A percentile compares a stretch with the other conserved stretches of the same genome.
phyloP scores from a whole-genome alignment of 2,797 vertebrate species.

The Knipowitschia caucasica region DNA sequence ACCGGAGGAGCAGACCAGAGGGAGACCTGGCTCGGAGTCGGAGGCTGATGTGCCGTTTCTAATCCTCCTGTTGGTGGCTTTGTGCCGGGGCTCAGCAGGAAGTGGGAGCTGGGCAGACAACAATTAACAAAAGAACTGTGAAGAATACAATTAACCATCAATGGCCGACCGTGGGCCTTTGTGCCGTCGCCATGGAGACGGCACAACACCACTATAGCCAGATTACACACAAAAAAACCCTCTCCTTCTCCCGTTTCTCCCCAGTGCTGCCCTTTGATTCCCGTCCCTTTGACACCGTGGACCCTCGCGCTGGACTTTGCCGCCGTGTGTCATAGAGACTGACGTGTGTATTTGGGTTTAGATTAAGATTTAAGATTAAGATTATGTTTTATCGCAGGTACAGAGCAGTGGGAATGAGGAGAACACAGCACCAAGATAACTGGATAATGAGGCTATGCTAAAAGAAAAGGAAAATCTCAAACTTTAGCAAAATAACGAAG shows the following conservation, averaged over 20 bases:
- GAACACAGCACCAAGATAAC: no score
- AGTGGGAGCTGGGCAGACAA: slow-evolving; percentile 87
- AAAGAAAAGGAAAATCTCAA: no score
- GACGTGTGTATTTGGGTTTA: no score
- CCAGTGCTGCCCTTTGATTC: slow-evolving; percentile 31
- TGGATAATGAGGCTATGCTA: no score
- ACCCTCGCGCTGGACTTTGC: no score
- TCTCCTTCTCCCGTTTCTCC: slow-evolving; percentile 61
- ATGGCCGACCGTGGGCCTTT: slow-evolving; percentile 85
- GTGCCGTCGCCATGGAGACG: slow-evolving; percentile 83
- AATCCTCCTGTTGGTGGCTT: slow-evolving; percentile 85
- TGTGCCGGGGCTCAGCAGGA: slow-evolving; percentile 85
- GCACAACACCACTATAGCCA: slow-evolving; percentile 80
- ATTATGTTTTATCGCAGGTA: no score
- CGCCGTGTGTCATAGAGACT: no score
- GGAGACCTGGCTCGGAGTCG: slow-evolving; percentile 54
- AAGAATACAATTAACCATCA: slow-evolving; percentile 89
- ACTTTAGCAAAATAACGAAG: no score
- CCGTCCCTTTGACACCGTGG: slow-evolving; percentile 42
- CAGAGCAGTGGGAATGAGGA: no score
- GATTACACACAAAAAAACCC: slow-evolving; percentile 81
- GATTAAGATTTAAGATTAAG: no score
- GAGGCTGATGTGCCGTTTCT: slow-evolving; percentile 80
- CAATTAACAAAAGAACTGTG: slow-evolving; percentile 89
- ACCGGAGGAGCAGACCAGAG: no score